Conservation (phyloP, 2,888 invertebrate species). For the Julus scandinavius region DNA sequence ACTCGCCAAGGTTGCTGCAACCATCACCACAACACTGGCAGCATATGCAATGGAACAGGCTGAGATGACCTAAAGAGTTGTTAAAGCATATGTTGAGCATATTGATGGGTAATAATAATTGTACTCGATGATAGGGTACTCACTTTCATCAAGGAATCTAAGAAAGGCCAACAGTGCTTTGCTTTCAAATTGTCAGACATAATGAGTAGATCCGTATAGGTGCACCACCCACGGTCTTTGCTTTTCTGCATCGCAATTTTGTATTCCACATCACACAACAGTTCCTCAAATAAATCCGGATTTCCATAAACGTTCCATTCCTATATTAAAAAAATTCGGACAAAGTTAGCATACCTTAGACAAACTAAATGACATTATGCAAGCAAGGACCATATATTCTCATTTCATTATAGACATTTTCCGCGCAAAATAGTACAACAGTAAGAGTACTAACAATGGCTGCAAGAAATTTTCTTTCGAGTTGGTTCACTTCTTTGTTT, state of each 20-base stretch:
- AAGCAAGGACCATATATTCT: no score
- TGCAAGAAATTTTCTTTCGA: conserved; percentile 87
- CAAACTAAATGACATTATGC: background rate
- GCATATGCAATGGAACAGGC: conserved; percentile 74
- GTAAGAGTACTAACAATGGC: conserved; percentile 76
- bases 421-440: background rate
- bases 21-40: conserved; percentile 72
- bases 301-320: conserved; percentile 88
- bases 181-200: conserved; percentile 67
- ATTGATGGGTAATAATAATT: no score
- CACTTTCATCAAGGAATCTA: conserved; percentile 69
- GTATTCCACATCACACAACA: conserved; percentile 76
- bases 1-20: conserved; percentile 71
- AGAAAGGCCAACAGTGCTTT: conserved; percentile 63
- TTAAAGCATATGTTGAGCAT: background rate
- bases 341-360: background rate
- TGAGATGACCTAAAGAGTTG: conserved; percentile 68
- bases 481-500: conserved; percentile 77
- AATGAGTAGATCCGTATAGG: conserved; percentile 80
- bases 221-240: conserved; percentile 79
- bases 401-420: no score
- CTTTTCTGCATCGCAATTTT: conserved; percentile 80
- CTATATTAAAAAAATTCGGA: conserved; percentile 69
- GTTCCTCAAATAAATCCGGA: conserved; percentile 78
- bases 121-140: no score